Evolutionary conservation across 2,113 vertebrate genomes (phyloP).

Genomic region (Rhea pennata): DNA sequence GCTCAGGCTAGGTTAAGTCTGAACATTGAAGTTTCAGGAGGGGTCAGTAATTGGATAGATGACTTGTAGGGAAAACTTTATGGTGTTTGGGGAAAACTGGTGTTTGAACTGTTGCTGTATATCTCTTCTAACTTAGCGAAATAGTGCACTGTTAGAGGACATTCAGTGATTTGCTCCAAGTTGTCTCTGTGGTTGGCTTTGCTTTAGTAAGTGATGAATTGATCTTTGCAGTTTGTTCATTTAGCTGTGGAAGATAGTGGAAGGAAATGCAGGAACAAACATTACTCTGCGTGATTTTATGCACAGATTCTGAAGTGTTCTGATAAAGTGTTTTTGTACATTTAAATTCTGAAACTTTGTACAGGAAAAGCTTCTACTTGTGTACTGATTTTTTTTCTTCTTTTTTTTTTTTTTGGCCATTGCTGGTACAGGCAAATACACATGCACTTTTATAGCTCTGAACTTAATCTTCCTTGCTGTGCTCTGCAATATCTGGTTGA

Average conservation of each 20-base stretch:
- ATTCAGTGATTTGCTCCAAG: not conserved
- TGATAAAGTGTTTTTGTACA: not conserved
- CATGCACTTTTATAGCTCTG: not conserved
- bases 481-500: not conserved
- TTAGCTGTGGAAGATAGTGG: not conserved
- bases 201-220: not conserved
- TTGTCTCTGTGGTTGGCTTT: not conserved
- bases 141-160: too few relatives aligned
- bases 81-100: not conserved
- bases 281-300: rapidly evolving
- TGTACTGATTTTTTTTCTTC: not conserved
- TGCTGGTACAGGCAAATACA: not conserved
- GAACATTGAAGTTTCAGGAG: not conserved
- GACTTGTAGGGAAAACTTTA: not conserved
- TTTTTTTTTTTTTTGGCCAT: not conserved
- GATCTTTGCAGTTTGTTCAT: not conserved
- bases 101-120: not conserved
- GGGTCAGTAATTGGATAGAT: not conserved
- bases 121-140: not conserved
- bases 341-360: not conserved
- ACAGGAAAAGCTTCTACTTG: not conserved
- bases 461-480: not conserved
- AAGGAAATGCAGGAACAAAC: not conserved
- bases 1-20: not conserved
- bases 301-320: not conserved